Conservation (phyloP, 2,888 invertebrate species). For the Nymphalis c-album region DNA sequence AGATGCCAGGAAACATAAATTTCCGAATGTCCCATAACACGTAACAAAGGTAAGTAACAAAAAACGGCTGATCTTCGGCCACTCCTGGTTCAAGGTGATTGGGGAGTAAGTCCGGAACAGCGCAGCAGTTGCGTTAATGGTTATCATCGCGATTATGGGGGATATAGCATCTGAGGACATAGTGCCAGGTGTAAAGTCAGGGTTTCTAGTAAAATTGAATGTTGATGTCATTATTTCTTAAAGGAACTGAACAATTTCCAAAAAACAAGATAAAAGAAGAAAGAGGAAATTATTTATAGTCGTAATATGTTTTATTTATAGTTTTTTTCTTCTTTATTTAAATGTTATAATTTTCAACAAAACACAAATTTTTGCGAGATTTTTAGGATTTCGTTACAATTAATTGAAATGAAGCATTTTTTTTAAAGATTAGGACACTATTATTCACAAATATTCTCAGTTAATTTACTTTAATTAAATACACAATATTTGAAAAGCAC, state of each 20-base stretch:
- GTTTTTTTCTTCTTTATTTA: no score
- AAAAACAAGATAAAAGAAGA: no score
- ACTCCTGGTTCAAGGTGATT: conserved; percentile 84
- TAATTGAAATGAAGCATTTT: no score
- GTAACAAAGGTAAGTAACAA: conserved; percentile 63
- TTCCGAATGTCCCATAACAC: conserved; percentile 46
- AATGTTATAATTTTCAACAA: neutral
- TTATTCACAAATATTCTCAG: no score
- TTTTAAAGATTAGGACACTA: no score
- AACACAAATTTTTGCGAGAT: neutral
- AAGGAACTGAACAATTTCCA: neutral
- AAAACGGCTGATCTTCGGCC: conserved; percentile 85
- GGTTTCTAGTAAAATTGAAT: neutral
- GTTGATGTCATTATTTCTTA: neutral
- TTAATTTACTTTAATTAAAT: neutral
- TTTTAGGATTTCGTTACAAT: no score
- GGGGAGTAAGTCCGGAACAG: conserved; percentile 70
- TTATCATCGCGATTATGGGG: conserved; percentile 35
- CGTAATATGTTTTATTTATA: no score
- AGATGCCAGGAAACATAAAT: conserved; percentile 50
- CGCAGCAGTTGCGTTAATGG: conserved; percentile 11
- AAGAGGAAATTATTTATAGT: no score
- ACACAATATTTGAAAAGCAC: neutral
- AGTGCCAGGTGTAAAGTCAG: neutral
- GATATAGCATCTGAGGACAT: conserved; percentile 15